Conservation (phyloP, 2,113 vertebrate species). For the Seriola rivoliana region DNA sequence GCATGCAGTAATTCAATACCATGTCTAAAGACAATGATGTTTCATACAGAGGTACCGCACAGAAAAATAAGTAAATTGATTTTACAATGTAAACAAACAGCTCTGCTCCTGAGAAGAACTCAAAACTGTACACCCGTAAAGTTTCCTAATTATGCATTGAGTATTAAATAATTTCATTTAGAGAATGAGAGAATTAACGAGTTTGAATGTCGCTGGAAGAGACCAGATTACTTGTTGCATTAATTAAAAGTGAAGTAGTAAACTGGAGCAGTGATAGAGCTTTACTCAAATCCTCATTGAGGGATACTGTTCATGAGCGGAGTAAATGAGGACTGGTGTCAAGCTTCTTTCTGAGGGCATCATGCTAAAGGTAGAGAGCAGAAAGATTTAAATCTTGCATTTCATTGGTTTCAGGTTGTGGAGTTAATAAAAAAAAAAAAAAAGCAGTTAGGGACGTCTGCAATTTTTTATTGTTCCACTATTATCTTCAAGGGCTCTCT, state of each 20-base stretch:
- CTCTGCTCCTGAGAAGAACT: not conserved
- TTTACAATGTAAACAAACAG: slow-evolving; percentile 8
- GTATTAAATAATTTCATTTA: slow-evolving; percentile 45
- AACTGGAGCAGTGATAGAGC: not conserved
- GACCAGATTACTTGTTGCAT: slow-evolving; percentile 29
- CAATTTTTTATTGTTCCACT: slow-evolving; percentile 11
- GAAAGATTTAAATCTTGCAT: slow-evolving; percentile 5
- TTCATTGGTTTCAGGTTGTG: not conserved
- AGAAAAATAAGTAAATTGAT: slow-evolving; percentile 35
- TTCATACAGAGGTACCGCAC: slow-evolving; percentile 24
- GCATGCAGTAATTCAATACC: slow-evolving; percentile 66
- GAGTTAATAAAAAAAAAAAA: not conserved
- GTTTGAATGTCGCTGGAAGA: slow-evolving; percentile 51
- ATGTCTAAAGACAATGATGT: slow-evolving; percentile 49
- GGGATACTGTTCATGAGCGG: not conserved
- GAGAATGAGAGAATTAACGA: slow-evolving; percentile 46
- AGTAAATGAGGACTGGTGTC: not conserved
- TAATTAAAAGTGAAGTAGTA: slow-evolving; percentile 47
- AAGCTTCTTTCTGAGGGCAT: not conserved
- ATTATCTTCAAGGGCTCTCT: slow-evolving; percentile 14
- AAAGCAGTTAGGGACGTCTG: not conserved
- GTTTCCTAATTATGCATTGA: slow-evolving; percentile 35
- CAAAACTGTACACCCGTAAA: not conserved
- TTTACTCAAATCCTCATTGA: not conserved
- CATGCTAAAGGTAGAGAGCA: not conserved